These are phyloP conservation scores for Calosoma granatense DNA, from an alignment of 1,140 invertebrate species.

Conservation along the genomic window DNA sequence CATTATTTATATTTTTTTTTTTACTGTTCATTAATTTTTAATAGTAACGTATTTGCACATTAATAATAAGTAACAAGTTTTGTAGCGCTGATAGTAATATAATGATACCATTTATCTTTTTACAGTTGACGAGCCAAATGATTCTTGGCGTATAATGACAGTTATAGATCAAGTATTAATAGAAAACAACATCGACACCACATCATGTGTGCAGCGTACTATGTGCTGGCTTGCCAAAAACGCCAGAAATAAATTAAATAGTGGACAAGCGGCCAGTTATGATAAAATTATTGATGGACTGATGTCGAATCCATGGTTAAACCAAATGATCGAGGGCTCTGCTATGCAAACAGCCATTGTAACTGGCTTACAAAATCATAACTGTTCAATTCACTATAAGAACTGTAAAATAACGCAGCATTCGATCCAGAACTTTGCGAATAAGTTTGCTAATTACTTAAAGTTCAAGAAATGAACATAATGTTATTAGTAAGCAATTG, in stretches of 20 bases:
- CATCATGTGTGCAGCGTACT: conserved; percentile 26
- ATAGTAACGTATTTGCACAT: too few species aligned
- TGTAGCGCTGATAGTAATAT: too few species aligned
- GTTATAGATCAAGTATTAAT: conserved; percentile 22
- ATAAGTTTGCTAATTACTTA: conserved; percentile 16
- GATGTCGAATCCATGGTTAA: conserved; percentile 24
- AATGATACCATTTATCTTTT: too few species aligned
- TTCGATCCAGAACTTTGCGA: conserved; percentile 17
- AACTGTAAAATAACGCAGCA: conserved; percentile 21
- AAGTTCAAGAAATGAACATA: background rate
- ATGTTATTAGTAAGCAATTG: background rate
- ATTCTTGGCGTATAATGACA: conserved; percentile 12
- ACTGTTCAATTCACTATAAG: conserved; percentile 21
- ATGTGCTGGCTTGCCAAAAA: conserved; percentile 25
- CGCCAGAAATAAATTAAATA: conserved; percentile 20
- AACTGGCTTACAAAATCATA: conserved; percentile 17
- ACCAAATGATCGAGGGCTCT: conserved; percentile 19
- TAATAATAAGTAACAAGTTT: too few species aligned
- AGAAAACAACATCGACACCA: conserved; percentile 26
- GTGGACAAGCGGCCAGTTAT: conserved; percentile 20
- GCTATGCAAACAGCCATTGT: conserved; percentile 20
- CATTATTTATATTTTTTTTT: too few species aligned
- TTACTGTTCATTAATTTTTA: too few species aligned
- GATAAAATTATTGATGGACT: conserved; percentile 32
- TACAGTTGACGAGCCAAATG: conserved; percentile 7